Evolutionary conservation across 2,797 vertebrate species (phyloP).

Genomic region (Petrocephalus sullivani): DNA sequence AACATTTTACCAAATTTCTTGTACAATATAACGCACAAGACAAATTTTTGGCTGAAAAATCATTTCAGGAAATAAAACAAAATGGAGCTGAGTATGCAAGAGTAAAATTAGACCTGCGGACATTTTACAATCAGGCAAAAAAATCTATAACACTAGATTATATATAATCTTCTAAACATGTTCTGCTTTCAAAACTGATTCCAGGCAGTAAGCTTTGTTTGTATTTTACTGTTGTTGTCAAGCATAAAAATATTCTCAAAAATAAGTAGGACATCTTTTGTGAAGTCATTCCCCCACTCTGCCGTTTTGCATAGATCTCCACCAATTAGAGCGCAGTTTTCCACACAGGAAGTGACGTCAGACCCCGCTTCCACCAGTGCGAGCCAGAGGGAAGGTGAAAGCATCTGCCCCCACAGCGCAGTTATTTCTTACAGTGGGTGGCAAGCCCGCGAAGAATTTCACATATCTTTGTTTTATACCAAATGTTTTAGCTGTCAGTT

Average conservation of each 20-base stretch:
- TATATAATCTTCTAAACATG: background rate
- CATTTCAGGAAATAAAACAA: constrained; percentile 3
- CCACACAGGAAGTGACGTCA: constrained; percentile 41
- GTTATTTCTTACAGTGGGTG: constrained; percentile 37
- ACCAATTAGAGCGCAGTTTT: constrained; percentile 36
- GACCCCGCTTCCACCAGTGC: constrained; percentile 29
- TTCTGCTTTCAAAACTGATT: background rate
- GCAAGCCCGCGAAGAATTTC: constrained; percentile 34
- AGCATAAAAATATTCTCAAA: constrained; percentile 15
- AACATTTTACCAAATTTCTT: background rate
- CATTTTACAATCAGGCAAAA: background rate
- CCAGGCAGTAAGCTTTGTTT: background rate
- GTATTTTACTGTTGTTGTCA: constrained; percentile 5
- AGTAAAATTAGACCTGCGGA: constrained; percentile 9
- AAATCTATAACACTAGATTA: background rate
- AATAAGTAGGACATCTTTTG: constrained; percentile 35
- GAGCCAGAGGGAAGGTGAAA: constrained; percentile 10
- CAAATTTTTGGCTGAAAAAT: background rate
- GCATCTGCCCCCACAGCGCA: constrained; percentile 37
- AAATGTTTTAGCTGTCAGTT: constrained; percentile 16
- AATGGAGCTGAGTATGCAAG: background rate
- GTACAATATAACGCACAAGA: background rate
- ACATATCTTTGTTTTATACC: constrained; percentile 14
- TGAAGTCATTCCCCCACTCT: constrained; percentile 26
- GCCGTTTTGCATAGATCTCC: constrained; percentile 26